Evolutionary conservation across 23 tunicate genomes (phyloP).

Genomic region (Phallusia fumigata): DNA sequence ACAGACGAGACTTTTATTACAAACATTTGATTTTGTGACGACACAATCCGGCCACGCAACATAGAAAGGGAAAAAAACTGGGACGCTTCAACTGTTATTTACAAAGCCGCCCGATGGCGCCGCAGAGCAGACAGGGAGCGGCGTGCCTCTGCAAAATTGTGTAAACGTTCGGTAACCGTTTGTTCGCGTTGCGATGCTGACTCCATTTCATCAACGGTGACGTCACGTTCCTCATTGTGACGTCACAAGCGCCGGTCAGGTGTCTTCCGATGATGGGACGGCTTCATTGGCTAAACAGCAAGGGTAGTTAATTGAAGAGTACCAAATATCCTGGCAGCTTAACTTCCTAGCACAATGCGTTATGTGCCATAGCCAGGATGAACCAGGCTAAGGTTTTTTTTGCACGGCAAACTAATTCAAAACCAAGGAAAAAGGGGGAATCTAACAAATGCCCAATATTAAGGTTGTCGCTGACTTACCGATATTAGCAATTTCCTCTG

Average conservation of each 20-base stretch:
- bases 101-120: neutral
- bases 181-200: neutral
- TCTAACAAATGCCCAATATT: neutral
- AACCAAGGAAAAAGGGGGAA: too few relatives aligned
- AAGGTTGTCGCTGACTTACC: neutral
- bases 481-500: neutral
- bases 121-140: neutral
- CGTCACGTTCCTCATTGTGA: constrained; percentile 5
- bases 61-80: neutral
- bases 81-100: neutral
- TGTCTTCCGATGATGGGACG: neutral
- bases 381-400: too few relatives aligned
- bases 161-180: neutral
- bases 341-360: too few relatives aligned
- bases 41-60: constrained; percentile 7
- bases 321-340: too few relatives aligned
- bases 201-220: neutral
- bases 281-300: neutral
- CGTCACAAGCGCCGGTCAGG: neutral
- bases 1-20: neutral
- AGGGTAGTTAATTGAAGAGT: too few relatives aligned
- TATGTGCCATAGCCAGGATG: too few relatives aligned
- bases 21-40: constrained; percentile 8
- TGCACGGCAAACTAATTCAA: too few relatives aligned
- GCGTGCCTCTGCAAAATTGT: neutral